These are phyloP conservation scores for Atrina japonica DNA, from an alignment of 2,888 invertebrate genomes.

Conservation along the genomic window DNA sequence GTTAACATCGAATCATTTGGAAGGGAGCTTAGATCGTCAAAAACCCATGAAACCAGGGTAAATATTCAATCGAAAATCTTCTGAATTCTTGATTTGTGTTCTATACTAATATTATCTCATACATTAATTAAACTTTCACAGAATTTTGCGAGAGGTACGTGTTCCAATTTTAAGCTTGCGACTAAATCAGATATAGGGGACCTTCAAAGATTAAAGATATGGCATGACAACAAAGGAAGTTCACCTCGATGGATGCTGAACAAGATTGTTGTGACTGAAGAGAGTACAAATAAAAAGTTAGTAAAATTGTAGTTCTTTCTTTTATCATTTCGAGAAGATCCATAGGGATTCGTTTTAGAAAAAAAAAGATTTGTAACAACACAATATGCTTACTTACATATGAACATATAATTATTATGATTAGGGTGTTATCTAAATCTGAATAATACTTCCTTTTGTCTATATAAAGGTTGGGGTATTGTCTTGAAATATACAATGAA, in stretches of 20 bases:
- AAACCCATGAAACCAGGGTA: too few species aligned
- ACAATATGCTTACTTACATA: not conserved
- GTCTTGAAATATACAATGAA: too few species aligned
- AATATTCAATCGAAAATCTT: too few species aligned
- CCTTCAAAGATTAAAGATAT: constrained; percentile 50
- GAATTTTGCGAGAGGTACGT: constrained; percentile 57
- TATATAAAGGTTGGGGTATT: not conserved
- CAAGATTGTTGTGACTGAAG: constrained; percentile 54
- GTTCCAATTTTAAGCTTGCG: constrained; percentile 53
- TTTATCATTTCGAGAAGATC: constrained; percentile 5
- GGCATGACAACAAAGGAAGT: constrained; percentile 53
- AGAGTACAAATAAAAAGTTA: constrained; percentile 48
- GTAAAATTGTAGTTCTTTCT: too few species aligned
- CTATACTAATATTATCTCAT: not conserved
- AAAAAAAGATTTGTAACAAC: not conserved
- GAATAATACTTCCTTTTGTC: not conserved
- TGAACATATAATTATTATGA: not conserved
- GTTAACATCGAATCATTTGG: too few species aligned
- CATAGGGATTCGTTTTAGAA: not conserved
- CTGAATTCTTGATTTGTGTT: not conserved
- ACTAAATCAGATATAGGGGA: constrained; percentile 48
- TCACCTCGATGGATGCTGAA: constrained; percentile 55
- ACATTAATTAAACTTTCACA: constrained; percentile 24
- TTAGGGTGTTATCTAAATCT: not conserved
- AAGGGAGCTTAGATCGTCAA: too few species aligned